phyloP scores from a whole-genome alignment of 2,797 vertebrate genomes.

The Tauraco hartlaubi region DNA sequence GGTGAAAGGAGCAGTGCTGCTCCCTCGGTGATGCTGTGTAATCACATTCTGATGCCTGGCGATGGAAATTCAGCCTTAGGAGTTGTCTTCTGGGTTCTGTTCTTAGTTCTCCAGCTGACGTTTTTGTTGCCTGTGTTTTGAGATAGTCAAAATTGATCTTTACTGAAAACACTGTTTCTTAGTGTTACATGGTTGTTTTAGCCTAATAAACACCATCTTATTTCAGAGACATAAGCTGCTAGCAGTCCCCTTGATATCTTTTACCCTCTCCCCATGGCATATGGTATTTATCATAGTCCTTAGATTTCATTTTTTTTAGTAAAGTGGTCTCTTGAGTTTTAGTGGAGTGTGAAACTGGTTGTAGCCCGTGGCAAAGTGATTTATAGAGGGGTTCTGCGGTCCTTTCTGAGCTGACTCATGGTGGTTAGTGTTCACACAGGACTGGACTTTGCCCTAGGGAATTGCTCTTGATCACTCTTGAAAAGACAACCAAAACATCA shows the following conservation, averaged over 20 bases:
- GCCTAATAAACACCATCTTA: not conserved
- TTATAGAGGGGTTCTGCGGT: not conserved
- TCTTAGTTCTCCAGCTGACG: not conserved
- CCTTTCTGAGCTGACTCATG: not conserved
- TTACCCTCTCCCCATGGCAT: not conserved
- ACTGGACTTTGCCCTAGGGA: not conserved
- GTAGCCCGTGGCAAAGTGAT: not conserved
- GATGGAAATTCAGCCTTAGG: not conserved
- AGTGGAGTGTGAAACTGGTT: not conserved
- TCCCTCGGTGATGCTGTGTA: not conserved
- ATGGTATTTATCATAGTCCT: not conserved
- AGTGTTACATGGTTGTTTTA: rapidly evolving
- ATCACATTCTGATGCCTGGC: not conserved
- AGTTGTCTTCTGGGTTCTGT: not conserved
- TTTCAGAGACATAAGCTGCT: not conserved
- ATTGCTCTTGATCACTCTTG: not conserved
- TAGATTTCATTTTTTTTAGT: not conserved
- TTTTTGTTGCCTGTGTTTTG: not conserved
- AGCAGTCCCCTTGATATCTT: not conserved
- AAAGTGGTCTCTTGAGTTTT: not conserved
- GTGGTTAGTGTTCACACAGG: not conserved
- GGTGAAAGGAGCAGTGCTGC: not conserved
- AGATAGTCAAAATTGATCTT: not conserved
- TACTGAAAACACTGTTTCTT: not conserved
- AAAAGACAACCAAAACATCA: not conserved